A percentile compares a stretch with the other conserved stretches of the same genome.
Evolutionary conservation across 2,888 invertebrate species (phyloP).

Genomic region (Cepaea hortensis): DNA sequence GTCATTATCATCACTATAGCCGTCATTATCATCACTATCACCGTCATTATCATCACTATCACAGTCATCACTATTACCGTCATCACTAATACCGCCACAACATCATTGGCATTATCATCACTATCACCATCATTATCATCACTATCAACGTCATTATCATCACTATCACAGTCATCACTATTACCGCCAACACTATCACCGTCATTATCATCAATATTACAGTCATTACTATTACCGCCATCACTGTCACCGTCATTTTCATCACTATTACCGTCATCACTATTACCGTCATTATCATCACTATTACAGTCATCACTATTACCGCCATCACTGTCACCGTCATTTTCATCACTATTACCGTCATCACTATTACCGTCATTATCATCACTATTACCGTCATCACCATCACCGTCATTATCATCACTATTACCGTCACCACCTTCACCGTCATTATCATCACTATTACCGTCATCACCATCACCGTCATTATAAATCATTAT

Average conservation of each 20-base stretch:
- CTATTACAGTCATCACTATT: not conserved
- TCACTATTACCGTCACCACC: not conserved
- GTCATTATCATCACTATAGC: no score
- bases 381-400: not conserved
- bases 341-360: not conserved
- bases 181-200: no score
- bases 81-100: no score
- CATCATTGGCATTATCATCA: not conserved
- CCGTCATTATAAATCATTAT: no score
- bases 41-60: no score
- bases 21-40: not conserved
- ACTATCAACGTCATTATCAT: not conserved
- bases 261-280: not conserved
- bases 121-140: not conserved
- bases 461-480: not conserved
- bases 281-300: not conserved
- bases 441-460: not conserved
- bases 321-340: not conserved
- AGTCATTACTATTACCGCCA: not conserved
- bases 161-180: not conserved
- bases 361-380: not conserved
- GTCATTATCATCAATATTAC: not conserved
- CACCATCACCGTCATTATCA: not conserved
- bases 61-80: no score
- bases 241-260: not conserved